phyloP scores from a whole-genome alignment of 2,888 invertebrate species.

The Deilephila porcellus region DNA sequence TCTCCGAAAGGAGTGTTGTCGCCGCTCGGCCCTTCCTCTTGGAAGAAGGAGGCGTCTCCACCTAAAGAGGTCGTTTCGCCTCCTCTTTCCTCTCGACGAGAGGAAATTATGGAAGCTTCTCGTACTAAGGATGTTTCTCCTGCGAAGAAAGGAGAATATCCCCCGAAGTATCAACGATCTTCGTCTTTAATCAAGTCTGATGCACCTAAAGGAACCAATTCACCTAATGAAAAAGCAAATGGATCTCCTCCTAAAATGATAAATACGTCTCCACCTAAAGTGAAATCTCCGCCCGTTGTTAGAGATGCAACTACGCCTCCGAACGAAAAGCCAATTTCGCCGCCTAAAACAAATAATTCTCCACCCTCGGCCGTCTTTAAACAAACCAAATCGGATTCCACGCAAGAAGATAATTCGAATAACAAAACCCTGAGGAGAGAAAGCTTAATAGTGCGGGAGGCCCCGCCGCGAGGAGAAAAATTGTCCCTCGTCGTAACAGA shows the following conservation, averaged over 20 bases:
- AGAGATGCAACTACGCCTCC: background rate
- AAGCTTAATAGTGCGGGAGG: constrained; percentile 51
- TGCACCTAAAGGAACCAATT: background rate
- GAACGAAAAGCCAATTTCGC: background rate
- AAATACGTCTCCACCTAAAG: constrained; percentile 32
- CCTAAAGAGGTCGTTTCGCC: constrained; percentile 19
- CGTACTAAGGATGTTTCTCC: constrained; percentile 29
- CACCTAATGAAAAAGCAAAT: background rate
- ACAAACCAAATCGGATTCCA: constrained; percentile 41
- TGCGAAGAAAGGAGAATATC: constrained; percentile 28
- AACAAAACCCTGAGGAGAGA: constrained; percentile 50
- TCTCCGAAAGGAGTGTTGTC: constrained; percentile 39
- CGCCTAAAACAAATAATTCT: constrained; percentile 23
- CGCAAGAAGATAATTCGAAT: constrained; percentile 43
- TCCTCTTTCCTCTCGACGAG: constrained; percentile 21
- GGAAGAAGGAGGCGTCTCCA: constrained; percentile 23
- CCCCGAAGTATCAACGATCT: constrained; percentile 23
- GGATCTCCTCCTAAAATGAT: constrained; percentile 20
- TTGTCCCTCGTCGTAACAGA: constrained; percentile 45
- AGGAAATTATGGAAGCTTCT: constrained; percentile 8
- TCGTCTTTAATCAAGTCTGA: constrained; percentile 22
- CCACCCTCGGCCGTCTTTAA: constrained; percentile 35
- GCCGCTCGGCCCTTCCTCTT: constrained; percentile 28
- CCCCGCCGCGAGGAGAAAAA: constrained; percentile 52
- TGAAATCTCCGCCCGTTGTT: constrained; percentile 25